These are phyloP conservation scores for Bufo gargarizans DNA, from an alignment of 2,113 vertebrate genomes.

Conservation along the genomic window DNA sequence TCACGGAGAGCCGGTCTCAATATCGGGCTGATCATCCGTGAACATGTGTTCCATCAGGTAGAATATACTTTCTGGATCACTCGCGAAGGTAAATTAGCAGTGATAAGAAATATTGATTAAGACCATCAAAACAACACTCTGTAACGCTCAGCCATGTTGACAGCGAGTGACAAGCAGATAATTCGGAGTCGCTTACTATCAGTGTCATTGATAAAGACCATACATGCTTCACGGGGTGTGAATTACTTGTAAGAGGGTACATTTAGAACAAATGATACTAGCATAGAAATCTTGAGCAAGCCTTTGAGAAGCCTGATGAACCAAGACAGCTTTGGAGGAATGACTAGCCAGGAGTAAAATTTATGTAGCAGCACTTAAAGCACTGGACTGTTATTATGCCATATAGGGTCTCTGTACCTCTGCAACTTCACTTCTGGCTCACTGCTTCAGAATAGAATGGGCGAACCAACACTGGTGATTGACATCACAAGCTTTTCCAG, in stretches of 20 bases:
- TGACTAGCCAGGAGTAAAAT: not conserved
- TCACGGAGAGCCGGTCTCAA: not conserved
- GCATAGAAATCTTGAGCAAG: not conserved
- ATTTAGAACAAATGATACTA: not conserved
- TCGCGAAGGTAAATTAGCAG: not conserved
- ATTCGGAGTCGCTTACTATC: slow-evolving; percentile 14
- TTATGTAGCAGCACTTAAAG: not conserved
- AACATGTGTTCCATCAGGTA: not conserved
- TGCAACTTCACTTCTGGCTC: too few relatives aligned
- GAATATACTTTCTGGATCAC: not conserved
- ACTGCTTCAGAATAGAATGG: too few relatives aligned
- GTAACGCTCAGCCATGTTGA: slow-evolving; percentile 27
- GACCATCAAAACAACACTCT: not conserved
- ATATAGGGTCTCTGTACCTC: too few relatives aligned
- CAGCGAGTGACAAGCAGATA: slow-evolving; percentile 21
- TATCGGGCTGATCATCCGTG: not conserved
- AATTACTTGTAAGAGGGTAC: not conserved
- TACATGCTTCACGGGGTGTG: not conserved
- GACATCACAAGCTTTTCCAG: too few relatives aligned
- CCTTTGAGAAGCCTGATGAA: not conserved
- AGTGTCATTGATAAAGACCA: slow-evolving; percentile 41
- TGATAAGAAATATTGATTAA: slow-evolving; percentile 9
- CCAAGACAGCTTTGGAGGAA: not conserved
- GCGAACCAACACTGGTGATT: too few relatives aligned
- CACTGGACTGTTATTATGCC: too few relatives aligned